Conservation (phyloP, 2,888 invertebrate genomes). For the Frankliniella fusca region DNA sequence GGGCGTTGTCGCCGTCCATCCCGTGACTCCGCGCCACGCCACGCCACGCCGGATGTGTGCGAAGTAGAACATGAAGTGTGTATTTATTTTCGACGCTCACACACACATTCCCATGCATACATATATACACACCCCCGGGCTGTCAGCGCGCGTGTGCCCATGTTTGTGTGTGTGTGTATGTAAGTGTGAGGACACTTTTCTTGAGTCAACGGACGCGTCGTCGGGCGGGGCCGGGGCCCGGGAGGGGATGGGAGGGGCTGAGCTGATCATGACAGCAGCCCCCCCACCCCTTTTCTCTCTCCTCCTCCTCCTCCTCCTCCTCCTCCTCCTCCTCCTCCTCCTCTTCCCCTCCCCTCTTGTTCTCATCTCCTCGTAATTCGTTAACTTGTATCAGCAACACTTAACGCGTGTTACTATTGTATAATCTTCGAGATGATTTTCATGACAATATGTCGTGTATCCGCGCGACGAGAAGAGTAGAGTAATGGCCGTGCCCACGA, state of each 20-base stretch:
- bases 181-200: neutral
- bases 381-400: neutral
- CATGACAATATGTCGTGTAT: too few relatives aligned
- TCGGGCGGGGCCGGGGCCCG: neutral
- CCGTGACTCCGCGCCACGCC: neutral
- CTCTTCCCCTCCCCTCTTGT: neutral
- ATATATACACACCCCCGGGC: neutral
- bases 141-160: neutral
- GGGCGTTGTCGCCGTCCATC: too few relatives aligned
- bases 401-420: neutral
- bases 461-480: too few relatives aligned
- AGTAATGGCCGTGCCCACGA: too few relatives aligned
- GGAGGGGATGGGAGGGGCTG: neutral
- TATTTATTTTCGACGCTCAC: slow-evolving; percentile 22
- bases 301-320: too few relatives aligned
- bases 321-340: too few relatives aligned
- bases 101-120: too few relatives aligned
- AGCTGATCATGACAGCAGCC: too few relatives aligned
- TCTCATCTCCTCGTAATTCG: neutral
- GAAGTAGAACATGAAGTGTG: slow-evolving; percentile 16
- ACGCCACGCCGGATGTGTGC: slow-evolving; percentile 3
- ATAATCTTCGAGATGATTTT: neutral
- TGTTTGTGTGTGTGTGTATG: neutral
- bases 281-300: too few relatives aligned
- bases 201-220: too few relatives aligned